phyloP scores from a whole-genome alignment of 2,888 invertebrate species.

The Pachycephus smyrnensis region DNA sequence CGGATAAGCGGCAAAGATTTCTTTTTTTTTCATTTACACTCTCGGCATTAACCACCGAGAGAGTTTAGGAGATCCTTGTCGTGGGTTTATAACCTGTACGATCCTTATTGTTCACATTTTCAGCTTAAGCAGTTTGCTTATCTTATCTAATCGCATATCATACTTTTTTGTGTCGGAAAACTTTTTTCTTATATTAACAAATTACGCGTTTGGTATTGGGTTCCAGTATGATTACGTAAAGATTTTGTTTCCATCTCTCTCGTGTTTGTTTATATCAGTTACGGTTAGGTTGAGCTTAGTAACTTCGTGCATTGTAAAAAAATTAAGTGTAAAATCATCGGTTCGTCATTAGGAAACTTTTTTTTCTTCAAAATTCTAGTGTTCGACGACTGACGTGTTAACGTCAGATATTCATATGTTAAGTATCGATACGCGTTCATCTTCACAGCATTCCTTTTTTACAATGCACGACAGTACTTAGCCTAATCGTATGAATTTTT shows the following conservation, averaged over 20 bases:
- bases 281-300: conserved; percentile 16
- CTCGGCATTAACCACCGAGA: not conserved
- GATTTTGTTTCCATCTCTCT: not conserved
- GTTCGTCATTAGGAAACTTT: too few species aligned
- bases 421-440: not conserved
- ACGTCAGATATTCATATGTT: not conserved
- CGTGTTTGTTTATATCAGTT: not conserved
- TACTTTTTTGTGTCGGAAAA: not conserved
- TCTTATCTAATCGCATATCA: not conserved
- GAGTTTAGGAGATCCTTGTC: not conserved
- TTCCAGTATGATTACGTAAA: not conserved
- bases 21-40: not conserved
- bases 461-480: conserved; percentile 6
- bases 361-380: too few species aligned
- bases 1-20: not conserved
- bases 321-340: not conserved
- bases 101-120: conserved; percentile 10
- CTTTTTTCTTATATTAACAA: not conserved
- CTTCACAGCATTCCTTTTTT: not conserved
- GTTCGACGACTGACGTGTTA: not conserved
- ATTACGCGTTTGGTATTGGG: not conserved
- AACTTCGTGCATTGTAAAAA: conserved; percentile 6
- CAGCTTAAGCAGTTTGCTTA: not conserved
- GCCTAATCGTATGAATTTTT: conserved; percentile 18
- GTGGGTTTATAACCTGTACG: not conserved